Base-by-base conservation (phyloP, 2,797 vertebrate genomes). In the Pristis pectinata region DNA sequence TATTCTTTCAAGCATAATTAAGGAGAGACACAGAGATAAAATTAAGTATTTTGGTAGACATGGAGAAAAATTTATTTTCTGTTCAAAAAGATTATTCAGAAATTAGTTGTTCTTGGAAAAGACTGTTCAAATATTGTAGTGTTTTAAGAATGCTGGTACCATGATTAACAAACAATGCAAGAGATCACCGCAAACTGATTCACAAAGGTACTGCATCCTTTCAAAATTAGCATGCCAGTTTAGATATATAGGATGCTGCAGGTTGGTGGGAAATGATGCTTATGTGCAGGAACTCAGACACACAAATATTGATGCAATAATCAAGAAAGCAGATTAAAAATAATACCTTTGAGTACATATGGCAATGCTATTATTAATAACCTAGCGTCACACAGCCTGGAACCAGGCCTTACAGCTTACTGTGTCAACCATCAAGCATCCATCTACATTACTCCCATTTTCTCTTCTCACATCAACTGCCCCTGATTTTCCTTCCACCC, bases 261-360 rank as follows among this genome's bases (percentile, higher is more conserved):
- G 37, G 41, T 74, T 72, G 72, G 11, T 34, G 11, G 41, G 41
- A 15, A 41, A 72, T 27, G 64, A 64, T 70, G 27, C 67, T 72
- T 34, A 93, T 22, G 72, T 93, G 11, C 67, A 74, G 8, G 15
- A n/a, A 89, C n/a, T 2, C 56, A 37, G 85, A 85, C 44, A 61
- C 34, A 76, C 85, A 89, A 64, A 89, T 89, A 64, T 89, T 22
- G 85, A 61, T 89, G 61, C 59, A 89, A 89, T 89, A 61, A 64
- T 89, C 34, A 61, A n/a, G 13, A 89, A 89, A 89, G 85, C 85
- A 61, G 85, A 89, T 37, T 89, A n/a, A 64, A 89, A 89, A 19
- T 89, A 89, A 19, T 89, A 61, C 59, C 15, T 61, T 19, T 89
- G 56, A 64, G 13, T 89, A 89, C 11, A 89, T 64, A 15, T 37